Evolutionary conservation across 2,888 invertebrate genomes (phyloP).

Genomic region (Junonia oenone): DNA sequence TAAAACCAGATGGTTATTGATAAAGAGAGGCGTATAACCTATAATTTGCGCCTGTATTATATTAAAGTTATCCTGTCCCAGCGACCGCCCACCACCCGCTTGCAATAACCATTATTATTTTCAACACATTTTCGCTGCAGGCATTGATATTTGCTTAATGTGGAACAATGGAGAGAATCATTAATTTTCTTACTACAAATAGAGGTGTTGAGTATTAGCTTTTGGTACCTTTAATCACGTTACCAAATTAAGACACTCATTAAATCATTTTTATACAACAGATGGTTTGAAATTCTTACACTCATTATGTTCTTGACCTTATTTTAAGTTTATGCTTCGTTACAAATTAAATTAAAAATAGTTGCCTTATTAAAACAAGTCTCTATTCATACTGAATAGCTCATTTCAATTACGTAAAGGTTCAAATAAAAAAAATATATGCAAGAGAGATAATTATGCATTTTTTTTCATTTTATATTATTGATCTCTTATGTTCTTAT

Average conservation of each 20-base stretch:
- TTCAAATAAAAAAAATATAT: too few species aligned
- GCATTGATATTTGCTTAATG: conserved; percentile 15
- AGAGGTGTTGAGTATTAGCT: background rate
- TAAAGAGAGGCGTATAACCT: conserved; percentile 28
- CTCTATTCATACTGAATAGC: background rate
- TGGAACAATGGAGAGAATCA: conserved; percentile 3
- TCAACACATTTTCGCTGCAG: conserved; percentile 22
- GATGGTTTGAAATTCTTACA: background rate
- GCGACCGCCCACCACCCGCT: conserved; percentile 28
- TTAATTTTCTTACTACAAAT: background rate
- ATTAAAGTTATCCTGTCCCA: conserved; percentile 21
- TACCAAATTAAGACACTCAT: background rate
- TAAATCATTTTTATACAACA: background rate
- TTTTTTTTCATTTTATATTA: background rate
- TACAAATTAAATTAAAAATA: background rate
- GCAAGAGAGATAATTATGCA: too few species aligned
- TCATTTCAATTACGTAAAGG: too few species aligned
- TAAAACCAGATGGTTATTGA: conserved; percentile 25
- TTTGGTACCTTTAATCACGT: background rate
- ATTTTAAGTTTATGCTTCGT: background rate
- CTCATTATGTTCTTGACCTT: background rate
- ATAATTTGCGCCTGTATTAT: conserved; percentile 28
- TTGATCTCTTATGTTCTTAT: background rate
- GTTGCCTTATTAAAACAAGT: background rate
- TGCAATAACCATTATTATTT: conserved; percentile 24